Evolutionary conservation across 2,888 invertebrate genomes (phyloP).

Genomic region (Margaritifera margaritifera): DNA sequence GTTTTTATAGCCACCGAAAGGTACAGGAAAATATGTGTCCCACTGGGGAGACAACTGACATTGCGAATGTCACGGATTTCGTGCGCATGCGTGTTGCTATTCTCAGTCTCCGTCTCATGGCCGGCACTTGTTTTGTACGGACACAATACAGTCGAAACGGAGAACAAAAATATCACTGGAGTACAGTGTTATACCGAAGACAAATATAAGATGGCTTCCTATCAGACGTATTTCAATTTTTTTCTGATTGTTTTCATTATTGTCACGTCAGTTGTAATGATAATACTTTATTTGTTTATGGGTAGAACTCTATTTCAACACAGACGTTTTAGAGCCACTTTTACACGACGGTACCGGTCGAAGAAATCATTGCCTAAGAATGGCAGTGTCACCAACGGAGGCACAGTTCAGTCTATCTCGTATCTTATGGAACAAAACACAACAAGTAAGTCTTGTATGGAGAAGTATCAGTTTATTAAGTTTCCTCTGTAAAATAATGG

Average conservation of each 20-base stretch:
- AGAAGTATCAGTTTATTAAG: too few species aligned
- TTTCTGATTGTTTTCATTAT: constrained; percentile 41
- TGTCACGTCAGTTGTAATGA: constrained; percentile 23
- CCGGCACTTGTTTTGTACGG: constrained; percentile 54
- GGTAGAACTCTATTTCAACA: constrained; percentile 22
- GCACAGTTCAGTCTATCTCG: too few species aligned
- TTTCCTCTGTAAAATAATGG: too few species aligned
- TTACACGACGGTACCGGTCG: too few species aligned
- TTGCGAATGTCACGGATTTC: constrained; percentile 28
- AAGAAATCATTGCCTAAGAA: too few species aligned
- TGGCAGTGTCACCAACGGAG: too few species aligned
- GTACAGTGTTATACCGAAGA: constrained; percentile 49
- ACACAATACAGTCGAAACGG: constrained; percentile 34
- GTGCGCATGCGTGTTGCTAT: constrained; percentile 14
- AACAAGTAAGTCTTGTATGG: too few species aligned
- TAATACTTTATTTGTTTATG: constrained; percentile 44
- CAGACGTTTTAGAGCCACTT: neutral
- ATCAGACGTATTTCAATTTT: constrained; percentile 44
- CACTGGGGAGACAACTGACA: constrained; percentile 45
- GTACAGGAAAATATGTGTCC: constrained; percentile 53
- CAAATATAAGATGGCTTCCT: constrained; percentile 27
- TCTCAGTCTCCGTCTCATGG: constrained; percentile 36
- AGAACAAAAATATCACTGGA: constrained; percentile 33
- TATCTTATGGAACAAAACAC: too few species aligned
- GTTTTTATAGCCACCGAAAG: constrained; percentile 32